phyloP scores from a whole-genome alignment of 2,888 invertebrate species.

The Ecdyonurus torrentis region DNA sequence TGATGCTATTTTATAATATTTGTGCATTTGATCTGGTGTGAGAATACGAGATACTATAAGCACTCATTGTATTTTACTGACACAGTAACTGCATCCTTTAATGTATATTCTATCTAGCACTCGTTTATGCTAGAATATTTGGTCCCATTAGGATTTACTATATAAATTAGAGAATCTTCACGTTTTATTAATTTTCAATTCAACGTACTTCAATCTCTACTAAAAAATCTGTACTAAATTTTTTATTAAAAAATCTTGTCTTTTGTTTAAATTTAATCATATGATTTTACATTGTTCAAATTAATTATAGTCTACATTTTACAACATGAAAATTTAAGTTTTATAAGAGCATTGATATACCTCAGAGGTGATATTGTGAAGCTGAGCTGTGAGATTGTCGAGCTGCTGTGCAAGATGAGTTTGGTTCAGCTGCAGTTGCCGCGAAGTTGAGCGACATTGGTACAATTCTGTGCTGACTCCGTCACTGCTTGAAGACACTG shows the following conservation, averaged over 20 bases:
- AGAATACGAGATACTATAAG: no score
- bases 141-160: no score
- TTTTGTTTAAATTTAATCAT: no score
- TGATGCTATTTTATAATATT: no score
- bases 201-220: neutral
- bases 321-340: neutral
- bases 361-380: slow-evolving; percentile 34
- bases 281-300: no score
- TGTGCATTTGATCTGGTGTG: no score
- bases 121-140: no score
- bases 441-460: neutral
- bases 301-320: neutral
- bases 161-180: neutral
- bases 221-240: neutral
- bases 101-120: no score
- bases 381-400: slow-evolving; percentile 35
- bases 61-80: no score
- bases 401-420: slow-evolving; percentile 40
- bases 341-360: slow-evolving; percentile 17
- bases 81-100: no score
- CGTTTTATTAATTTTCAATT: neutral
- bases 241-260: neutral
- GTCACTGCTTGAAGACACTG: neutral
- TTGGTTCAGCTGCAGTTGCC: slow-evolving; percentile 1
- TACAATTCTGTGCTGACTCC: neutral